These are phyloP conservation scores for Clistopyga incitator DNA, from an alignment of 2,888 invertebrate species.

Conservation along the genomic window DNA sequence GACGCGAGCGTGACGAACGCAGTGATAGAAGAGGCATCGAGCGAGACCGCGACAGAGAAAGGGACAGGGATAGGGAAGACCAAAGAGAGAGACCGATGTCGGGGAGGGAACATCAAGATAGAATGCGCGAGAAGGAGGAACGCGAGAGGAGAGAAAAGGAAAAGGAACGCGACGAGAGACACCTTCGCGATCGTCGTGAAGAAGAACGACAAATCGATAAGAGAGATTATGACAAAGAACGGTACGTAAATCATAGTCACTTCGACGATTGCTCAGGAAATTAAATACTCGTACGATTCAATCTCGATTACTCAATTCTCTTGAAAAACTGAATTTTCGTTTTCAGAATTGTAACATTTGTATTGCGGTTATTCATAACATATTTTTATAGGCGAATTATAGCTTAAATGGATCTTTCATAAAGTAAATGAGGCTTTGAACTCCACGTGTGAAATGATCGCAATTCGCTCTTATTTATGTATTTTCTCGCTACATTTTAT, in stretches of 20 bases:
- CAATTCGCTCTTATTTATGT: neutral
- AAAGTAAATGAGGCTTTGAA: too few relatives aligned
- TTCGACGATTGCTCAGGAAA: too few relatives aligned
- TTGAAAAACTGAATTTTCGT: too few relatives aligned
- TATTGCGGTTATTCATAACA: too few relatives aligned
- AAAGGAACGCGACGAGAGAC: conserved; percentile 81
- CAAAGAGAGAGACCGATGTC: conserved; percentile 73
- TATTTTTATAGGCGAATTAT: too few relatives aligned
- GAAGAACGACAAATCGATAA: conserved; percentile 79
- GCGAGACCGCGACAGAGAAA: conserved; percentile 57
- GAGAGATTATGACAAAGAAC: conserved; percentile 81
- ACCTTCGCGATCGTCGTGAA: conserved; percentile 77
- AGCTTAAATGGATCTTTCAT: too few relatives aligned
- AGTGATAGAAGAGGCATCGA: conserved; percentile 55
- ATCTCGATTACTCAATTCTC: too few relatives aligned
- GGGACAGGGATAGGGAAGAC: conserved; percentile 72
- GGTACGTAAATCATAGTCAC: conserved; percentile 69
- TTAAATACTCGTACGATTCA: too few relatives aligned
- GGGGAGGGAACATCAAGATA: conserved; percentile 81
- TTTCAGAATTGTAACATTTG: too few relatives aligned
- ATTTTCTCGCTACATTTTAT: neutral
- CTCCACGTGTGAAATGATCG: neutral
- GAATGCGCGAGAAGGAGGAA: conserved; percentile 79
- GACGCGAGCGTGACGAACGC: conserved; percentile 69
- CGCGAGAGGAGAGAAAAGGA: conserved; percentile 80